Evolutionary conservation across 2,797 vertebrate species (phyloP).

Genomic region (Sibirionetta formosa): DNA sequence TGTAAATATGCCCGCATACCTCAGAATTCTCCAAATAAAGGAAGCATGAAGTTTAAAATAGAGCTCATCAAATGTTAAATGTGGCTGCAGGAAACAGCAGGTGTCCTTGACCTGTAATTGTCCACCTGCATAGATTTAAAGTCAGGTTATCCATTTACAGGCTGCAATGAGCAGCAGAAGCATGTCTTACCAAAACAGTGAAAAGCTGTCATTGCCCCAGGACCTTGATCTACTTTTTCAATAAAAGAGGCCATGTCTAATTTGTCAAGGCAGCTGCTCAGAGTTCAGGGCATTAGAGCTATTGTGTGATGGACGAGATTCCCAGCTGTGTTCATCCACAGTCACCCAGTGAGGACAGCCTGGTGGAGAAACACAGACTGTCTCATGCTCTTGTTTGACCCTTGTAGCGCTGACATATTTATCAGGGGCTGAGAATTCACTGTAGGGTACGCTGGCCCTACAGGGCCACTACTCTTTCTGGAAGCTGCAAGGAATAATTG

Average conservation of each 20-base stretch:
- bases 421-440: neutral
- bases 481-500: neutral
- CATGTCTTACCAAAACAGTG: conserved; percentile 1
- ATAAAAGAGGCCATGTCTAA: conserved; percentile 24
- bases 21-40: neutral
- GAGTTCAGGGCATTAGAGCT: conserved; percentile 10
- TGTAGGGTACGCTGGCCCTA: neutral
- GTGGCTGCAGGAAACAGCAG: conserved; percentile 2
- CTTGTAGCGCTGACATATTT: conserved; percentile 30
- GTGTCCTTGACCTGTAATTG: conserved; percentile 43
- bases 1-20: neutral
- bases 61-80: neutral
- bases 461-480: neutral
- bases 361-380: neutral
- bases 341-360: neutral
- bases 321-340: neutral
- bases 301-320: neutral
- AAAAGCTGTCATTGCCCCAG: conserved; percentile 15
- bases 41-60: neutral
- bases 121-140: neutral
- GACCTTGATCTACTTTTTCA: conserved; percentile 49
- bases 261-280: conserved; percentile 54
- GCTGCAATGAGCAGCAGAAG: neutral
- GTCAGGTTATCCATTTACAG: conserved; percentile 8
- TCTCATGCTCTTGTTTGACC: conserved; percentile 7